Evolutionary conservation across 2,797 vertebrate genomes (phyloP).

Genomic region (Meriones psammophilus): DNA sequence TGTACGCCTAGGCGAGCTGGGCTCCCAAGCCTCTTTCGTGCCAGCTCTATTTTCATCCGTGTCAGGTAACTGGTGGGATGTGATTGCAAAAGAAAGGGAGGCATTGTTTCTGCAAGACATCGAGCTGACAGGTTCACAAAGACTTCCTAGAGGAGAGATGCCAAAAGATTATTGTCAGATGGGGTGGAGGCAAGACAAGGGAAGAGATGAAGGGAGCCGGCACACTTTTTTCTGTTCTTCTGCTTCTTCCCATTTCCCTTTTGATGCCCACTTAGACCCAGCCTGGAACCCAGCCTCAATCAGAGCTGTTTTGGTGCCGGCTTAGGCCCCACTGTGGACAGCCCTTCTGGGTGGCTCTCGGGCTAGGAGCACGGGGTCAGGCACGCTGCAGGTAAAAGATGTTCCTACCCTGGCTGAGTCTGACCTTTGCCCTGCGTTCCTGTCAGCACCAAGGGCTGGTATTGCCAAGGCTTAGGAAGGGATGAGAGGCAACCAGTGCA

Average conservation of each 20-base stretch:
- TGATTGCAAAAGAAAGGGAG: constrained; percentile 30
- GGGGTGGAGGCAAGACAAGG: not conserved
- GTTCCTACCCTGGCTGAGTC: not conserved
- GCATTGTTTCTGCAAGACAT: not conserved
- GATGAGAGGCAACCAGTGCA: not conserved
- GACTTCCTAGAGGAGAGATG: not conserved
- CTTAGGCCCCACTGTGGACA: not conserved
- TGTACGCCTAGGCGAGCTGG: not conserved
- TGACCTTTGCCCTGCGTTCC: not conserved
- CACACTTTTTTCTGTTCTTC: not conserved
- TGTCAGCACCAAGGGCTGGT: not conserved
- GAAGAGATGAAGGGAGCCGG: not conserved
- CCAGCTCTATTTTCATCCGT: not conserved
- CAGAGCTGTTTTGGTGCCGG: not conserved
- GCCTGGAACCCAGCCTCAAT: not conserved
- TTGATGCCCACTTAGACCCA: not conserved
- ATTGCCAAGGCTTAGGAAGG: not conserved
- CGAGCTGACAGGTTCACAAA: not conserved
- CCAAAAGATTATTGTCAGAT: not conserved
- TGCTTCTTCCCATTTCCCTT: not conserved
- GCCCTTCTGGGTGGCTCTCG: not conserved
- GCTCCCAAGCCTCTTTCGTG: not conserved
- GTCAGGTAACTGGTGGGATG: not conserved
- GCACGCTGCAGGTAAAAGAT: not conserved
- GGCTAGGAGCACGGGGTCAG: not conserved